Base-by-base conservation (phyloP, 2,113 vertebrate species). In the Etheostoma cragini region DNA sequence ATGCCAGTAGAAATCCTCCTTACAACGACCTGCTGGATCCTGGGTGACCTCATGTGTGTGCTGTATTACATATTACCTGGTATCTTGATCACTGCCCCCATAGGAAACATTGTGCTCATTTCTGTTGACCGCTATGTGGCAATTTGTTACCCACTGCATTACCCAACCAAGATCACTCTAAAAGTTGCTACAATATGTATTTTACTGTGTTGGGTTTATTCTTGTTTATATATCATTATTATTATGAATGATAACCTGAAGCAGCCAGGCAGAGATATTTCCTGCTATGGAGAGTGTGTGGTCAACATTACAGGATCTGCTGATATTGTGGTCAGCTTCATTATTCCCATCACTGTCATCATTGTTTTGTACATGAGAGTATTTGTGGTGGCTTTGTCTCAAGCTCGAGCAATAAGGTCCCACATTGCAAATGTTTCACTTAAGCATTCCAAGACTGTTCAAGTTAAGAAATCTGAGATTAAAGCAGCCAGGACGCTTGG, bases 401-500 rank as follows among this genome's bases (percentile, higher is more conserved):
- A 89, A 33, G 46, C 73, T 19, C 85, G 66, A 3, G 42, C 50
- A n/a, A 75, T 87, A 42, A 21, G 53, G 1, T 64, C 76, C 17
- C 68, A 66, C 0, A 6, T 52, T n/a, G 1, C 54, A 21, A 5
- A 8, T 1, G 6, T 62, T 0, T 8, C 67, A 19, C 4, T 16
- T 0, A n/a, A 47, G 8, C 5, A 4, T 14, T 67, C 50, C 42
- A n/a, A 3, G 21, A 70, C 1, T 26, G 61, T 21, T 0, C 42
- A 19, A 2, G 54, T 15, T 1, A 80, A 64, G 56, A 87, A n/a
- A 57, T 84, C 74, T n/a, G 83, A 88, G 21, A 8, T 72, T 0
- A 90, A 88, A 62, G 86, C 88, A 45, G 80, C 83, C 15, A 73
- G 26, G 45, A 90, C 72, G 22, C 66, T 90, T 0, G 80, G 88